Conservation (phyloP, 1,140 invertebrate genomes). For the Lucilia sericata region DNA sequence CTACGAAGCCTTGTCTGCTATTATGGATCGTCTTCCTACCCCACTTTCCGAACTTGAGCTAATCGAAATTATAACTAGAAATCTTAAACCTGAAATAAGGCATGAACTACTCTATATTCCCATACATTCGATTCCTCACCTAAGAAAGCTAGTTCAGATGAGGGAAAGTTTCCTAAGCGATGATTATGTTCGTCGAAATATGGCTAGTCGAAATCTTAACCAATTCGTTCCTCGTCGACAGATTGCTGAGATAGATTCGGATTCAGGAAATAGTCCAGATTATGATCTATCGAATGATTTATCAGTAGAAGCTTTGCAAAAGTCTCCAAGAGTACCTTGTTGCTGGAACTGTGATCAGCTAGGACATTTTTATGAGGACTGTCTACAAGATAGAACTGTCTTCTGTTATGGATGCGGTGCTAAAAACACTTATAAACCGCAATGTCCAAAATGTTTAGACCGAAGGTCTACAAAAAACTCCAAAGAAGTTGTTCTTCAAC, state of each 20-base stretch:
- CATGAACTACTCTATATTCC: neutral
- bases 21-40: neutral
- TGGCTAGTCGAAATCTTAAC: too few species aligned
- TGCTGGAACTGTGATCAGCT: conserved; percentile 31
- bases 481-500: neutral
- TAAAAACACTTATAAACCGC: conserved; percentile 21
- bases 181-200: neutral
- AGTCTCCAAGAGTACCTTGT: too few species aligned
- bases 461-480: neutral
- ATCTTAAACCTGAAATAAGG: neutral
- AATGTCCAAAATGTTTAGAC: conserved; percentile 17
- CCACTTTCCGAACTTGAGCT: neutral
- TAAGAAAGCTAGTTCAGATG: neutral
- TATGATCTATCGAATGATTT: too few species aligned
- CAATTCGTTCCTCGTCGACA: too few species aligned
- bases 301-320: too few species aligned
- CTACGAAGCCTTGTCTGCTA: neutral
- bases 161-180: neutral
- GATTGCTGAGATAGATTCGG: too few species aligned
- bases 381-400: conserved; percentile 4
- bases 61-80: neutral
- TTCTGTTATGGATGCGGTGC: conserved; percentile 38
- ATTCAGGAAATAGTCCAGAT: too few species aligned
- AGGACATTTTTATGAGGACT: conserved; percentile 36
- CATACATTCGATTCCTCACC: neutral